Conservation (phyloP, 2,888 invertebrate genomes). For the Orchesella flavescens region DNA sequence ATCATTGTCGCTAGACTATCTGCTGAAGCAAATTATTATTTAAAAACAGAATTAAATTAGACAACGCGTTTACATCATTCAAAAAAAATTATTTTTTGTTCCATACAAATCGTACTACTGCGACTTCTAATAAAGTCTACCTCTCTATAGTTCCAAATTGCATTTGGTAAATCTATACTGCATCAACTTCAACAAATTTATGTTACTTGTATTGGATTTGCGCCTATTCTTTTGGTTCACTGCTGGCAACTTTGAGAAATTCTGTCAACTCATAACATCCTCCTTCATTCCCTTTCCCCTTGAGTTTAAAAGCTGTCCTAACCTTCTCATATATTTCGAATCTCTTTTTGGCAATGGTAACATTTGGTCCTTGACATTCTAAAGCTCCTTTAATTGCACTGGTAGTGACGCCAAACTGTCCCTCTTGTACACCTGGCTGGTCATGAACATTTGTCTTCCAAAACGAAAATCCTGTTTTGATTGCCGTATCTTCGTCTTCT, state of each 20-base stretch:
- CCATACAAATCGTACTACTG: too few relatives aligned
- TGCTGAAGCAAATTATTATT: too few relatives aligned
- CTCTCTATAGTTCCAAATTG: too few relatives aligned
- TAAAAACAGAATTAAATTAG: too few relatives aligned
- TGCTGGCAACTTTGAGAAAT: not conserved
- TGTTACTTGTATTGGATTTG: too few relatives aligned
- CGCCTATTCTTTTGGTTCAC: not conserved
- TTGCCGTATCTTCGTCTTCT: slow-evolving; percentile 30
- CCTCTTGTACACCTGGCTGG: slow-evolving; percentile 17
- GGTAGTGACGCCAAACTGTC: slow-evolving; percentile 48
- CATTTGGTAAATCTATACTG: too few relatives aligned
- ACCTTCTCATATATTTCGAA: slow-evolving; percentile 49
- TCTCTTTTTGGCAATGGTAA: not conserved
- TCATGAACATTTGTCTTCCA: slow-evolving; percentile 43
- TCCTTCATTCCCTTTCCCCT: slow-evolving; percentile 2
- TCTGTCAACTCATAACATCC: slow-evolving; percentile 40
- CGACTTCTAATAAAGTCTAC: too few relatives aligned
- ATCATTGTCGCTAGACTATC: too few relatives aligned
- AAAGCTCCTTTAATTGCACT: slow-evolving; percentile 33
- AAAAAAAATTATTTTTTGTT: too few relatives aligned
- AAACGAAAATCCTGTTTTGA: slow-evolving; percentile 28
- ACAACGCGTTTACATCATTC: too few relatives aligned
- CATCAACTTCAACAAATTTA: too few relatives aligned
- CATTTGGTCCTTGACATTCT: slow-evolving; percentile 33
- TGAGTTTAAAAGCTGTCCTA: slow-evolving; percentile 24